Evolutionary conservation across 2,113 vertebrate species (phyloP), one percentile per base, ranked within the genome.

Genomic region (Morphnarchus princeps): DNA sequence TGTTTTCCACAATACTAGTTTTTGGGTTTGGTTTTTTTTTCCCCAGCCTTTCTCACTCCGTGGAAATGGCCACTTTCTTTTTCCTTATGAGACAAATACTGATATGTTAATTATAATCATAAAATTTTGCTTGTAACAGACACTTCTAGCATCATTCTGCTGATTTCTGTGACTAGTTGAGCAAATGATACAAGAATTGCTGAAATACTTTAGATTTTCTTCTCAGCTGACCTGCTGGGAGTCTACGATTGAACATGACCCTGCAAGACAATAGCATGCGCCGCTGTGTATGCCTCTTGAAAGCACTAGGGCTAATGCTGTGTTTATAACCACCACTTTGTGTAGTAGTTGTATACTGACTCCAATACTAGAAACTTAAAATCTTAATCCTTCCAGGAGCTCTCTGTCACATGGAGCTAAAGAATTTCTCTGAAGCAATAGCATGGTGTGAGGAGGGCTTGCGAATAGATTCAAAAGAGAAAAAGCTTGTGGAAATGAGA

Each of bases 361-460:
- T 71, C 16, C 49, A 45, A 1, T 58, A 28, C 32, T 45, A 17
- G 19, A 85, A 69, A 58, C 12, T 91, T 63, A 52, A 8, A 82
- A 55, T 93, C 50, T 70, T 91, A 5, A 90, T 86, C 87, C 49
- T 97, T 97, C 31, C 96, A 99, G 99, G 99, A 91, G 99, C 98
- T 45, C 98, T 99, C 94, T 99, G 99, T 93, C 99, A 98, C 91
- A 91, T 99, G 87, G 98, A 99, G 96, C 97, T 99, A 59, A 98
- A 96, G 78, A 98, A 98, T 89, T 99, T 98, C 92, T 83, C 96
- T 2, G 99, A 99, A 77, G 99, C 99, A 3, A 40, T 99, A 92
- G 98, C 95, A 31, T 99, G 99, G 99, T 99, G 99, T 63, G 99
- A 99, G 5, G 99, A 99, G 19, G 99, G 99, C n/a, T 98, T 99